phyloP scores from a whole-genome alignment of 1,140 invertebrate genomes.

The Trissolcus basalis region DNA sequence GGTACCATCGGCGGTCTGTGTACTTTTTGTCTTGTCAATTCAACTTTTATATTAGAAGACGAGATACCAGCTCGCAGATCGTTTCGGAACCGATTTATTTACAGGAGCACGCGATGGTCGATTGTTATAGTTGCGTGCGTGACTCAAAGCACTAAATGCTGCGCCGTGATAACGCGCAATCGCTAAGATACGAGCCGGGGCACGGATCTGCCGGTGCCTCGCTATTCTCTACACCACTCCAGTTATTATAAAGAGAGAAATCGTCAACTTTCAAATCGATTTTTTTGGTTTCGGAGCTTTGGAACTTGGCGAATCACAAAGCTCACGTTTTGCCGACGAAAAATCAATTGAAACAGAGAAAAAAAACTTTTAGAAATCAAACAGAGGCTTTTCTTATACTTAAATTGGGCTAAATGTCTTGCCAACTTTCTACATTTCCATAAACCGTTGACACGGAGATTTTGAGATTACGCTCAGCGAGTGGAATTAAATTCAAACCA shows the following conservation, averaged over 20 bases:
- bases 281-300: conserved; percentile 23
- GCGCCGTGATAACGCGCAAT: conserved; percentile 38
- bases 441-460: not conserved
- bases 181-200: conserved; percentile 17
- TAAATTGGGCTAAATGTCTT: too few relatives aligned
- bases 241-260: conserved; percentile 9
- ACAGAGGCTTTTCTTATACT: too few relatives aligned
- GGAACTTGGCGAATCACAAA: too few relatives aligned
- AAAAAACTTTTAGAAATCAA: too few relatives aligned
- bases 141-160: conserved; percentile 37
- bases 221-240: too few relatives aligned
- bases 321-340: too few relatives aligned
- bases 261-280: conserved; percentile 37
- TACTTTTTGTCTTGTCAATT: conserved; percentile 28
- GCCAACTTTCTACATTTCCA: conserved; percentile 6
- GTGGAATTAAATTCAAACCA: too few relatives aligned
- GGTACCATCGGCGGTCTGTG: too few relatives aligned
- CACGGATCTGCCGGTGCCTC: conserved; percentile 4
- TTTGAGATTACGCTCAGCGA: too few relatives aligned
- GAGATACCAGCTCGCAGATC: conserved; percentile 23
- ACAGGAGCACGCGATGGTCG: conserved; percentile 39
- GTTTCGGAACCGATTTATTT: conserved; percentile 32
- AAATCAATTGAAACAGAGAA: too few relatives aligned
- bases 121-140: conserved; percentile 34
- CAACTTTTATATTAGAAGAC: conserved; percentile 26